Evolutionary conservation across 2,113 vertebrate species (phyloP).

Genomic region (Cheilinus undulatus): DNA sequence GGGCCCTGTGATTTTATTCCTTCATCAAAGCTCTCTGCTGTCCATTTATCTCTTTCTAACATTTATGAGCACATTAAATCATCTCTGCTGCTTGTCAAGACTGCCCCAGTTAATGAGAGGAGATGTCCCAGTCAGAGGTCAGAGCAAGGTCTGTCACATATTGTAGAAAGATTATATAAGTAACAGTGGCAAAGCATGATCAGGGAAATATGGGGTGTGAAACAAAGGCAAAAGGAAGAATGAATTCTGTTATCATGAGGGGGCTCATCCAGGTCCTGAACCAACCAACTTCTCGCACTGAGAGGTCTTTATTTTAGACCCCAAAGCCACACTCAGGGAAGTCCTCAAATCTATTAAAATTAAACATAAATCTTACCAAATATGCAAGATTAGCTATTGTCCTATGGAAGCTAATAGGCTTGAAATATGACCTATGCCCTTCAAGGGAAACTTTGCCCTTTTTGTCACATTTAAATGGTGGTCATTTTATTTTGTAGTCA

Average conservation of each 20-base stretch:
- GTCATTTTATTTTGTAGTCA: too few species aligned
- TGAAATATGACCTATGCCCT: too few species aligned
- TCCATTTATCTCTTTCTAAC: neutral
- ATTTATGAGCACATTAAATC: constrained; percentile 1
- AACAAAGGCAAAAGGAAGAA: constrained; percentile 5
- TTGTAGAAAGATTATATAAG: neutral
- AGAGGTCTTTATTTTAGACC: too few species aligned
- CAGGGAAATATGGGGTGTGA: constrained; percentile 5
- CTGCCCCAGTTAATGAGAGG: constrained; percentile 7
- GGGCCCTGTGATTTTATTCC: neutral
- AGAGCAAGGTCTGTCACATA: neutral
- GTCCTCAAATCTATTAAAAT: too few species aligned
- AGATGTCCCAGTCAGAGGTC: neutral
- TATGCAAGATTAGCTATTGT: too few species aligned
- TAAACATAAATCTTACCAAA: too few species aligned
- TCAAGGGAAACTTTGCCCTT: neutral
- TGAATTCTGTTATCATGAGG: too few species aligned
- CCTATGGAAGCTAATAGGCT: too few species aligned
- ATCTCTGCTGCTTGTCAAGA: constrained; percentile 1
- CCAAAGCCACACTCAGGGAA: too few species aligned
- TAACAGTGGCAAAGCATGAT: constrained; percentile 4
- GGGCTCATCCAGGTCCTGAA: too few species aligned
- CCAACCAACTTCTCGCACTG: too few species aligned
- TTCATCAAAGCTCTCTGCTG: neutral
- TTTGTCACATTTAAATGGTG: too few species aligned